Evolutionary conservation across 2,113 vertebrate species (phyloP).

Genomic region (Coreoperca whiteheadi): DNA sequence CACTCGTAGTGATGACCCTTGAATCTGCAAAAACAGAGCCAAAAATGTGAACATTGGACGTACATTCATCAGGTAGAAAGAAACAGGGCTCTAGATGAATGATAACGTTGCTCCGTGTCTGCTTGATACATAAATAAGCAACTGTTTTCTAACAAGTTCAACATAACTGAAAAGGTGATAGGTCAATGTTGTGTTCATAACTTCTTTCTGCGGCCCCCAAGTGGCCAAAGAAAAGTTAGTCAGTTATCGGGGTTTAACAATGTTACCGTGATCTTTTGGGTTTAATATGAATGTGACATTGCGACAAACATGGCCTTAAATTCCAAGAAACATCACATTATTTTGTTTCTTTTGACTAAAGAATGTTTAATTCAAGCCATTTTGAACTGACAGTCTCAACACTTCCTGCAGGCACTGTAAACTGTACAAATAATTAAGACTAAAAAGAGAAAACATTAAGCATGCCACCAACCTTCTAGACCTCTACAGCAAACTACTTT

Average conservation of each 20-base stretch:
- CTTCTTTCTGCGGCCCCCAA: too few species aligned
- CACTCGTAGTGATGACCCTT: too few species aligned
- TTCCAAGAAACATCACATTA: neutral
- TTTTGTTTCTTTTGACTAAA: neutral
- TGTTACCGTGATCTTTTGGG: neutral
- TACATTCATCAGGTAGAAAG: too few species aligned
- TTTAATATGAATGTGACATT: neutral
- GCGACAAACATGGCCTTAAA: neutral
- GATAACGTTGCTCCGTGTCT: too few species aligned
- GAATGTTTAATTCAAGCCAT: neutral
- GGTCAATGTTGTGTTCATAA: too few species aligned
- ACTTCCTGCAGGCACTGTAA: slow-evolving; percentile 18
- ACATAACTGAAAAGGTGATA: too few species aligned
- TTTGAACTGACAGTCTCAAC: neutral
- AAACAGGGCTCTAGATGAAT: too few species aligned
- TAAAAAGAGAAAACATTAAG: slow-evolving; percentile 7
- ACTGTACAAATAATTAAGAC: slow-evolving; percentile 40
- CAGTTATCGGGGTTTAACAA: neutral
- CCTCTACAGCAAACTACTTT: slow-evolving; percentile 38
- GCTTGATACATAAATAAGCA: too few species aligned
- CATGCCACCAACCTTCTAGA: slow-evolving; percentile 31
- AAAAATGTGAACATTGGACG: too few species aligned
- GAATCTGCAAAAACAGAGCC: too few species aligned
- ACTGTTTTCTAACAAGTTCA: too few species aligned
- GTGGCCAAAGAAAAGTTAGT: neutral